These are phyloP conservation scores for Lamprologus sp. DNA, from an alignment of 2,113 vertebrate species.

Conservation along the genomic window DNA sequence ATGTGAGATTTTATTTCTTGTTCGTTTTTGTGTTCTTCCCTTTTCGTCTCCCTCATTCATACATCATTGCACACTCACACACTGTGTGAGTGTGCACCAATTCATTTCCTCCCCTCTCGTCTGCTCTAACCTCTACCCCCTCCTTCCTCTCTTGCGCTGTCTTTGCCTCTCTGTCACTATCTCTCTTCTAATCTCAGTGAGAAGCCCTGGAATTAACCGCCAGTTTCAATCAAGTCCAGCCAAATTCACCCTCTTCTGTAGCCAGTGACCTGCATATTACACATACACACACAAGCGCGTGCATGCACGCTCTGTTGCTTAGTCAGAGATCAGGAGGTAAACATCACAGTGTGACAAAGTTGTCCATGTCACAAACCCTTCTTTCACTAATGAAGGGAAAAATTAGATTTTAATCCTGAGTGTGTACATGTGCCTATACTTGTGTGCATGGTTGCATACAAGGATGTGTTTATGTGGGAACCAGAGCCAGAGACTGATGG, in stretches of 20 bases:
- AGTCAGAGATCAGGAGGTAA: constrained; percentile 30
- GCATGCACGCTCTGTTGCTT: not conserved
- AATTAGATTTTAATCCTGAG: constrained; percentile 39
- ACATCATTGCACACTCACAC: not conserved
- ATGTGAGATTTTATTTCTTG: not conserved
- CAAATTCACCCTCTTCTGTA: constrained; percentile 44
- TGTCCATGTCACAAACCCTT: constrained; percentile 25
- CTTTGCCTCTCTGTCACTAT: not conserved
- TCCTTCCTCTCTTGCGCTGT: not conserved
- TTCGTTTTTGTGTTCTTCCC: not conserved
- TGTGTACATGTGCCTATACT: not conserved
- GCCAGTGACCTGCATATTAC: constrained; percentile 53
- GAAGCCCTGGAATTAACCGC: constrained; percentile 57
- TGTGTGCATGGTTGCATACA: not conserved
- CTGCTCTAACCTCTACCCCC: constrained; percentile 18
- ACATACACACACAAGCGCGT: not conserved
- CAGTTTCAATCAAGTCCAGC: constrained; percentile 64
- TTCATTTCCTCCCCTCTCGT: constrained; percentile 18
- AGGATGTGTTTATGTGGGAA: not conserved
- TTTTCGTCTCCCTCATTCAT: not conserved
- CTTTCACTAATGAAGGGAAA: constrained; percentile 23
- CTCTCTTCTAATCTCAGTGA: constrained; percentile 47
- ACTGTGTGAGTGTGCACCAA: not conserved
- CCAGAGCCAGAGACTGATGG: not conserved
- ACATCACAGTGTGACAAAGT: not conserved